These are phyloP conservation scores for Poeciliopsis turneri DNA, from an alignment of 2,797 vertebrate species.

Conservation along the genomic window DNA sequence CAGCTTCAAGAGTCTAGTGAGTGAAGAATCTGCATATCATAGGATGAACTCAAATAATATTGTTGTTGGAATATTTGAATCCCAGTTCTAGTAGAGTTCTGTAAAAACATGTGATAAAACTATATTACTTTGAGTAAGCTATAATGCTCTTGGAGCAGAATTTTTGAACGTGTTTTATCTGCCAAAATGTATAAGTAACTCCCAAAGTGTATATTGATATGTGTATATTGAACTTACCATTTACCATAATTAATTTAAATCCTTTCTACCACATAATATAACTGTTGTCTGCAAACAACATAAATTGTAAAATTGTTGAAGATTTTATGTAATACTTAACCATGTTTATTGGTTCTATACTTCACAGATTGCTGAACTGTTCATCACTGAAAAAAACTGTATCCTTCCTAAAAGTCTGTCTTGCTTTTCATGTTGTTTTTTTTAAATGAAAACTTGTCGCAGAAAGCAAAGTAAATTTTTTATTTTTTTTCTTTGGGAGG, in stretches of 20 bases:
- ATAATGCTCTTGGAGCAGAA: not conserved
- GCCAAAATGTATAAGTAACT: not conserved
- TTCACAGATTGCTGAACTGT: conserved; percentile 84
- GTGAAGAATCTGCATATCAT: not conserved
- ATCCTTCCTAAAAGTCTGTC: conserved; percentile 72
- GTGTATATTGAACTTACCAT: not conserved
- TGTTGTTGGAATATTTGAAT: not conserved
- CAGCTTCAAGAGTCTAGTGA: not conserved
- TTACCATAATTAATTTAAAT: not conserved
- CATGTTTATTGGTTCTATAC: conserved; percentile 41
- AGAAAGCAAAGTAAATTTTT: conserved; percentile 18
- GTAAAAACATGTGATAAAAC: not conserved
- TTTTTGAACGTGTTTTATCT: not conserved
- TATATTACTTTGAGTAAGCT: not conserved
- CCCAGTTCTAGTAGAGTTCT: not conserved
- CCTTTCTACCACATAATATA: not conserved
- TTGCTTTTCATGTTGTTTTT: conserved; percentile 6
- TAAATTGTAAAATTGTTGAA: not conserved
- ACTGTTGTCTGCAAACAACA: not conserved
- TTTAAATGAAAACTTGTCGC: conserved; percentile 9
- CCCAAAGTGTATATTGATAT: not conserved
- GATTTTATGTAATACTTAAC: conserved; percentile 6
- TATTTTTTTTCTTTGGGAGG: conserved; percentile 15
- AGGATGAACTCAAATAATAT: not conserved
- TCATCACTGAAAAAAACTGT: conserved; percentile 85